Evolutionary conservation across 2,888 invertebrate genomes (phyloP), one percentile per base, ranked within the genome.

Genomic region (Alviniconcha strummeri): DNA sequence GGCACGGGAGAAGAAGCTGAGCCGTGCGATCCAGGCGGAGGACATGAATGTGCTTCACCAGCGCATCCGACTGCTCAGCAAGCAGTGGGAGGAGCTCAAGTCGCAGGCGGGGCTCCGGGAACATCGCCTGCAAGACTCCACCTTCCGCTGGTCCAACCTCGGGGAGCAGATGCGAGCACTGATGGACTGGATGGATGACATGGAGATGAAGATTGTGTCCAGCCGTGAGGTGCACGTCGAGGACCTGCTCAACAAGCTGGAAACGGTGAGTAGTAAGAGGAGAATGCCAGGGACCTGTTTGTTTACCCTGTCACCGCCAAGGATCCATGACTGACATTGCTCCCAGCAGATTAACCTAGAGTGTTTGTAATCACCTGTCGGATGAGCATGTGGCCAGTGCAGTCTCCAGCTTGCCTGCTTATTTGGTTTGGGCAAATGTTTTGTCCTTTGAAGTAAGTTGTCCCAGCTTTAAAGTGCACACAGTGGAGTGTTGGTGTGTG

Each of bases 71-170:
- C 90, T 93, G 74, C 89, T 93, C 15, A 90, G 91, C 87, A 93
- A 93, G 87, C 93, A 93, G 86, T 93, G 93, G 93, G 90, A 91
- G 74, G 93, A 93, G 86, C 87, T 92, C 8, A 87, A 86, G 64
- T 89, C 89, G 75, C 93, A 93, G 87, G 89, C 91, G 9, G 83
- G 84, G 9, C 83, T 90, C 55, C 85, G 91, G 7, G 88, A 87
- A 60, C 90, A 91, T 83, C 85, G 89, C 13, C 88, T 92, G 75
- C 86, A 87, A n/a, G 90, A 91, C 60, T 83, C 67, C 90, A 92
- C 90, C 90, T 88, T 88, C 77, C 85, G 84, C 71, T 86, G 86
- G 86, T 84, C 83, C n/a, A 84, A 74, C 56, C 75, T 85, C 54
- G 82, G 81, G 15, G 79, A 86, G 54, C 86, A 88, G 56, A 87